Evolutionary conservation across 2,888 invertebrate species (phyloP), one percentile per base, ranked within the genome.

Genomic region (Cerceris rybyensis): DNA sequence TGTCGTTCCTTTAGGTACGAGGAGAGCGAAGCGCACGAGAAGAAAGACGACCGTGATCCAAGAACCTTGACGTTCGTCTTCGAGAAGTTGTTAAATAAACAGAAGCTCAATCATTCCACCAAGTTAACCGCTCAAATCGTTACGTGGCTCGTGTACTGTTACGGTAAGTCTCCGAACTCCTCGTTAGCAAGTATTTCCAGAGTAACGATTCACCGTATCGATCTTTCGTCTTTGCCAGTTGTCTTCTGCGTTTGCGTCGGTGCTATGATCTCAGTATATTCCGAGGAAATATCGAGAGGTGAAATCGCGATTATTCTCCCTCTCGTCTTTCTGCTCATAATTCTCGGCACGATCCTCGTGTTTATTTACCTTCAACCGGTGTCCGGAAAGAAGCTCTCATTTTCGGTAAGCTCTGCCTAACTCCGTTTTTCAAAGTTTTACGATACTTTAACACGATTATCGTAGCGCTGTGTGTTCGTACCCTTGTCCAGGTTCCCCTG

Each of bases 401-500:
- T 93, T 70, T 90, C 91, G 85, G 93, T 93, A 86, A 82, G 84
- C 68, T 28, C 46, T 16, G 9, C 17, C 4, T 41, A 9, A 0
- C 8, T 49, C 0, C 42, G 13, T n/a, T 39, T 28, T 9, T 57
- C 49, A 9, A 17, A 7, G 42, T 52, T 8, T 57, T 60, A 65
- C 28, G 28, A 28, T 28, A 28, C 28, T 28, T 28, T 28, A 28
- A 2, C 28, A 28, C 28, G 28, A 28, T 28, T 28, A 28, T 28
- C 4, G 28, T 28, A 28, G 28, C 28, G 28, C 28, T 1, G 28
- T 74, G 2, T 50, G n/a, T 50, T 13, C 50, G 50, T 50, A 2
- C 77, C 93, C 93, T 68, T 93, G 28, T 4, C 28, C 28, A 97
- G 96, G 97, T 98, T 6, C 98, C 98, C 0, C 92, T 96, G 14